Evolutionary conservation across 2,888 invertebrate species (phyloP).

Genomic region (Nomada flava): DNA sequence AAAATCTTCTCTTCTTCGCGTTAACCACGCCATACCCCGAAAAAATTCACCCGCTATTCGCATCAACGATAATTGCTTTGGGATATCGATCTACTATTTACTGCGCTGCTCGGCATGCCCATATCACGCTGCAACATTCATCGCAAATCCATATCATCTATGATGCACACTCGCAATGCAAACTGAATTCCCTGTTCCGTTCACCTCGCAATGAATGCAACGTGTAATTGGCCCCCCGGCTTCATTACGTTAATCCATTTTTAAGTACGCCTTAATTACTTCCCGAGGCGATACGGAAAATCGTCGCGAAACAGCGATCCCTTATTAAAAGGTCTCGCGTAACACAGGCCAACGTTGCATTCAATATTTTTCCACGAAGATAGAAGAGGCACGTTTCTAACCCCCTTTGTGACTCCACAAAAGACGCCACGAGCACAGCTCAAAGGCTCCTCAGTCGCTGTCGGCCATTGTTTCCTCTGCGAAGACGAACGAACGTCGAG

Average conservation of each 20-base stretch:
- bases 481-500: conserved; percentile 33
- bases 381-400: background rate
- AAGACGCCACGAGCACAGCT: background rate
- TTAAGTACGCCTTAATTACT: conserved; percentile 2
- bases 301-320: background rate
- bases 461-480: conserved; percentile 27
- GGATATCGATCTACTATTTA: conserved; percentile 4
- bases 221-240: background rate
- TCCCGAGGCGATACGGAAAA: background rate
- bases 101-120: background rate
- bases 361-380: background rate
- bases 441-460: background rate
- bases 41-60: conserved; percentile 10
- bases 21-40: background rate
- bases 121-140: background rate
- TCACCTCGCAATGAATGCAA: background rate
- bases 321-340: background rate
- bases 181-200: background rate
- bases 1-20: conserved; percentile 7
- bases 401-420: too few relatives aligned
- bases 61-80: background rate
- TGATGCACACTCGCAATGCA: too few relatives aligned
- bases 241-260: background rate
- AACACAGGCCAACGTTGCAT: background rate
- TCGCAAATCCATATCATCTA: background rate